Evolutionary conservation across 2,888 invertebrate species (phyloP).

Genomic region (Ectobius pallidus): DNA sequence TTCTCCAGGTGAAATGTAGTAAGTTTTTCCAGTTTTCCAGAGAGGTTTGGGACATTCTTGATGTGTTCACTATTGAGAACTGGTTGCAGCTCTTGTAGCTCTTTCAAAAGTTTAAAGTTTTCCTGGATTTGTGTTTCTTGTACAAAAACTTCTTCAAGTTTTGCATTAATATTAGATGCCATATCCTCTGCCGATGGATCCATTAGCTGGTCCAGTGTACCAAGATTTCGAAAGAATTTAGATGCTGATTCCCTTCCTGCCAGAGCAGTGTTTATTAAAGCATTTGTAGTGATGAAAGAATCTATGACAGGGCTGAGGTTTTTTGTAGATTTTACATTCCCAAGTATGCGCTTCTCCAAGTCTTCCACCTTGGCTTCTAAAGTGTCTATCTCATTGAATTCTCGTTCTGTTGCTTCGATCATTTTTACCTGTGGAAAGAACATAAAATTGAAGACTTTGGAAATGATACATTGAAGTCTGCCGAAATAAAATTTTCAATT

Average conservation of each 20-base stretch:
- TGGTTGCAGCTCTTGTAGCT: constrained; percentile 54
- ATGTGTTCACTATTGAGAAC: constrained; percentile 56
- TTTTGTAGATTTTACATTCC: constrained; percentile 49
- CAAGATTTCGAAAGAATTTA: constrained; percentile 55
- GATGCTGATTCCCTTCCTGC: constrained; percentile 59
- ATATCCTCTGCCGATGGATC: constrained; percentile 56
- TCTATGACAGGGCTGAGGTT: constrained; percentile 54
- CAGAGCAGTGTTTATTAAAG: constrained; percentile 58
- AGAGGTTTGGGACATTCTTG: constrained; percentile 55
- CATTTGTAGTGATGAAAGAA: constrained; percentile 57
- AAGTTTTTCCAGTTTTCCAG: constrained; percentile 55
- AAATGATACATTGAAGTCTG: too few species aligned
- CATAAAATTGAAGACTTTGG: too few species aligned
- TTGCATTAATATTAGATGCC: constrained; percentile 56
- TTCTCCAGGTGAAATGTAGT: constrained; percentile 54
- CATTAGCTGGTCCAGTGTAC: constrained; percentile 57
- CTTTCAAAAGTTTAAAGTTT: constrained; percentile 52
- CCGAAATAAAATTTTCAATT: too few species aligned
- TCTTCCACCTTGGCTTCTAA: constrained; percentile 51
- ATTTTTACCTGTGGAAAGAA: not conserved
- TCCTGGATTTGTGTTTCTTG: constrained; percentile 57
- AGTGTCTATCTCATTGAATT: constrained; percentile 7
- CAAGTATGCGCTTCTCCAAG: constrained; percentile 57
- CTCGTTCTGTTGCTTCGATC: not conserved
- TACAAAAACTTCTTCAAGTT: constrained; percentile 57